Percentiles rank a stretch among this genome's conserved stretches.
These are phyloP conservation scores for Choreutis nemorana DNA, from an alignment of 2,888 invertebrate species.

Conservation along the genomic window DNA sequence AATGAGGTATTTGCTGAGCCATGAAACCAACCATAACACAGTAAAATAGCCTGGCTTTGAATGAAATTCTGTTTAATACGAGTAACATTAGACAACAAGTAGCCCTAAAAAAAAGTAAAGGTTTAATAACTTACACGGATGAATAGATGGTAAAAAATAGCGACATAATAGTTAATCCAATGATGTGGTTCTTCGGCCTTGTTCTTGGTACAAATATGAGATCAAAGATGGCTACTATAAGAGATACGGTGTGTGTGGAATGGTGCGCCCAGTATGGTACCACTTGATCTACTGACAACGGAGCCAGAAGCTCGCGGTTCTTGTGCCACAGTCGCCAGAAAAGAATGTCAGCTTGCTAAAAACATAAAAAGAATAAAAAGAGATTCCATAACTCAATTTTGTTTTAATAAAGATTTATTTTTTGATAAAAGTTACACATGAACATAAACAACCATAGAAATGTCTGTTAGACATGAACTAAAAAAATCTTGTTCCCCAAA, in stretches of 20 bases:
- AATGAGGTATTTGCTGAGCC: too few species aligned
- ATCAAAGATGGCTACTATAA: slow-evolving; percentile 32
- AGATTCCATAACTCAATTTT: neutral
- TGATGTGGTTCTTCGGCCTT: slow-evolving; percentile 26
- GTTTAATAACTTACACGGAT: slow-evolving; percentile 42
- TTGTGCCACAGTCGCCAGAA: slow-evolving; percentile 49
- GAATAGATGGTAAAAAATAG: slow-evolving; percentile 23
- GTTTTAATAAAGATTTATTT: too few species aligned
- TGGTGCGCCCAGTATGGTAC: slow-evolving; percentile 46
- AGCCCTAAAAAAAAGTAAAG: too few species aligned
- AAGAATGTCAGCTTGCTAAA: slow-evolving; percentile 41
- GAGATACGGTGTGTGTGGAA: slow-evolving; percentile 42
- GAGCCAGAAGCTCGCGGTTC: slow-evolving; percentile 32
- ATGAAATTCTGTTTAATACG: too few species aligned
- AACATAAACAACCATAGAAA: too few species aligned
- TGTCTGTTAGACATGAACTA: too few species aligned
- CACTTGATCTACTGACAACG: slow-evolving; percentile 24
- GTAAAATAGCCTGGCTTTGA: too few species aligned
- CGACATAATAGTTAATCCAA: slow-evolving; percentile 21
- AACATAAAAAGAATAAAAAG: neutral
- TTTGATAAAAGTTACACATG: too few species aligned
- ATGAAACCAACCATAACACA: too few species aligned
- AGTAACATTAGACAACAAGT: too few species aligned
- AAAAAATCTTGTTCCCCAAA: too few species aligned
- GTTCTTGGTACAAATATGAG: slow-evolving; percentile 30